phyloP scores from a whole-genome alignment of 2,113 vertebrate genomes.

The Zosterops japonicus region DNA sequence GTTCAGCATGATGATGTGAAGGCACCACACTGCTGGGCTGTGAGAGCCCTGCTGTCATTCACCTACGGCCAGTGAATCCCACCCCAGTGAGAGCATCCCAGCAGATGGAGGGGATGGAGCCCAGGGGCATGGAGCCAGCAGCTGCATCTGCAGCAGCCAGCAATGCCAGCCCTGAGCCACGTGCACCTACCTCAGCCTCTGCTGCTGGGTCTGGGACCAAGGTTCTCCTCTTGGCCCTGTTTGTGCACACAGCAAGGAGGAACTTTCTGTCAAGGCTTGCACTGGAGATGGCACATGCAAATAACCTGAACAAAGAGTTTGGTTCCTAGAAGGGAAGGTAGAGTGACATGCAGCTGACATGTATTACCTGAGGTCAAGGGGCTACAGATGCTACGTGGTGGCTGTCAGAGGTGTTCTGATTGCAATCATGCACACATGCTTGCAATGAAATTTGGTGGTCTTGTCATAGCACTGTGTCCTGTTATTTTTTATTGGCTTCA shows the following conservation, averaged over 20 bases:
- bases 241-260: accelerated
- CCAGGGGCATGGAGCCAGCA: neutral
- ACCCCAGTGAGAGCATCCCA: accelerated
- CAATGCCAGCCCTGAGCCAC: neutral
- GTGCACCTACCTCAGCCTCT: neutral
- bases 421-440: accelerated
- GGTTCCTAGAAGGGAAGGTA: neutral
- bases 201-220: neutral
- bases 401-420: neutral
- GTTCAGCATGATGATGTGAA: accelerated
- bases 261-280: neutral
- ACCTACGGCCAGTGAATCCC: accelerated
- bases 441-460: accelerated
- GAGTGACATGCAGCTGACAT: neutral
- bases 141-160: neutral
- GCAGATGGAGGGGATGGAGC: neutral
- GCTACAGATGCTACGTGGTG: neutral
- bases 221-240: neutral
- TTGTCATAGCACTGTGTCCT: neutral
- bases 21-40: neutral
- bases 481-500: neutral
- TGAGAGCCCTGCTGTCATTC: accelerated
- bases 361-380: neutral
- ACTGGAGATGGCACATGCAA: accelerated
- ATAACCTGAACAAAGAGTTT: accelerated